These are phyloP conservation scores for Drosophila paulistorum DNA, from an alignment of 1,140 invertebrate genomes.

Conservation along the genomic window DNA sequence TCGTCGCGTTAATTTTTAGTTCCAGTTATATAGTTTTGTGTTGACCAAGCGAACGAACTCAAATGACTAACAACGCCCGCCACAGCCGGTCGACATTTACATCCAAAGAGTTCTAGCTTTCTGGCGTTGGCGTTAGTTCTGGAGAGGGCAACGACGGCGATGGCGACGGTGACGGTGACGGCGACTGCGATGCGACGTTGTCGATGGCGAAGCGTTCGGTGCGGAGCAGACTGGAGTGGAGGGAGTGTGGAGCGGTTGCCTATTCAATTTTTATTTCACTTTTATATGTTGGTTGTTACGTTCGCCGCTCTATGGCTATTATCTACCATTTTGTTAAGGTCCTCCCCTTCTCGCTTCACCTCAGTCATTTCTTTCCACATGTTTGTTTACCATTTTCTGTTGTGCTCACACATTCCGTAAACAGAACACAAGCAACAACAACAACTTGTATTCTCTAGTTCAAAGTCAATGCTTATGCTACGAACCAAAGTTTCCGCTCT, in stretches of 20 bases:
- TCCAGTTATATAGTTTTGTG: conserved; percentile 27
- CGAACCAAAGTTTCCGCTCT: conserved; percentile 32
- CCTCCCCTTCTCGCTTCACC: background rate
- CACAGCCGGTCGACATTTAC: conserved; percentile 68
- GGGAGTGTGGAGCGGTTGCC: conserved; percentile 16
- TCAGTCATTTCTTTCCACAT: background rate
- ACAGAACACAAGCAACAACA: conserved; percentile 64
- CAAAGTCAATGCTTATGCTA: conserved; percentile 68
- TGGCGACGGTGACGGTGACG: background rate
- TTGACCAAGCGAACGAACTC: conserved; percentile 74
- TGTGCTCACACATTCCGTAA: conserved; percentile 79
- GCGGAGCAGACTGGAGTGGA: conserved; percentile 21
- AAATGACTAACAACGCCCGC: conserved; percentile 73
- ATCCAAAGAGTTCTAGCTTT: conserved; percentile 55
- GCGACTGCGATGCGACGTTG: conserved; percentile 23
- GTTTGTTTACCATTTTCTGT: conserved; percentile 67
- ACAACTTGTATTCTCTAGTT: conserved; percentile 44
- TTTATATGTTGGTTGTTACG: conserved; percentile 51
- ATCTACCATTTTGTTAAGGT: conserved; percentile 49
- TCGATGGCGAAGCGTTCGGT: conserved; percentile 24
- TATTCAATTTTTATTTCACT: conserved; percentile 66
- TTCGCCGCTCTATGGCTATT: conserved; percentile 38
- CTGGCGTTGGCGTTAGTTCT: conserved; percentile 27
- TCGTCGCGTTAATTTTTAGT: conserved; percentile 20
- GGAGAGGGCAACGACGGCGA: background rate